A percentile compares a stretch with the other conserved stretches of the same genome.
Conservation (phyloP, 2,888 invertebrate genomes). For the Iphiclides podalirius region DNA sequence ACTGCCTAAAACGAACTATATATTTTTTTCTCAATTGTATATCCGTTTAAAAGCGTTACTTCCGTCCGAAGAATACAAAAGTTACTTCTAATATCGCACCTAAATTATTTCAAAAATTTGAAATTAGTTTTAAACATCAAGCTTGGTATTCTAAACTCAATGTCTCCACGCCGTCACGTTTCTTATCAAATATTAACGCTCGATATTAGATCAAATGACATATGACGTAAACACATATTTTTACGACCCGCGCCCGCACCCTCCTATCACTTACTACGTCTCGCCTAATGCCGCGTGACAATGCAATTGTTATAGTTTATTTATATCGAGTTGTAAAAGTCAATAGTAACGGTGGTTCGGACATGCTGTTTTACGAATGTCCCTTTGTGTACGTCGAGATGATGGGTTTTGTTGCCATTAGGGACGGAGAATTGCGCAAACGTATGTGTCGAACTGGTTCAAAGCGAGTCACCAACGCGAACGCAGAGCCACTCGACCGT, state of each 20-base stretch:
- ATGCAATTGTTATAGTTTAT: slow-evolving; percentile 49
- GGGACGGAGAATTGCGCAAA: slow-evolving; percentile 4
- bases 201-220: too few species aligned
- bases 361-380: slow-evolving; percentile 22
- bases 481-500: background rate
- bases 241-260: slow-evolving; percentile 18
- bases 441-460: background rate
- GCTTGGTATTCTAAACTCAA: too few species aligned
- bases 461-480: background rate
- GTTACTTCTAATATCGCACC: too few species aligned
- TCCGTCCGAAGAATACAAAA: too few species aligned
- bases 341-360: slow-evolving; percentile 35
- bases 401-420: slow-evolving; percentile 1
- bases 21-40: too few species aligned
- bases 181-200: too few species aligned
- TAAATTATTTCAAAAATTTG: too few species aligned
- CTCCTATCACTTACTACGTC: slow-evolving; percentile 21
- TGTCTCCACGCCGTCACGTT: too few species aligned
- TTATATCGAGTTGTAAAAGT: slow-evolving; percentile 58
- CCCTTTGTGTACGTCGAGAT: slow-evolving; percentile 13
- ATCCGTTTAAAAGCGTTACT: too few species aligned
- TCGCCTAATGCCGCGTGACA: slow-evolving; percentile 33
- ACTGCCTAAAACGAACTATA: too few species aligned
- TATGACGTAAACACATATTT: too few species aligned
- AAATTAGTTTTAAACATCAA: too few species aligned